phyloP scores from a whole-genome alignment of 2,797 vertebrate genomes.

The Pterois miles region DNA sequence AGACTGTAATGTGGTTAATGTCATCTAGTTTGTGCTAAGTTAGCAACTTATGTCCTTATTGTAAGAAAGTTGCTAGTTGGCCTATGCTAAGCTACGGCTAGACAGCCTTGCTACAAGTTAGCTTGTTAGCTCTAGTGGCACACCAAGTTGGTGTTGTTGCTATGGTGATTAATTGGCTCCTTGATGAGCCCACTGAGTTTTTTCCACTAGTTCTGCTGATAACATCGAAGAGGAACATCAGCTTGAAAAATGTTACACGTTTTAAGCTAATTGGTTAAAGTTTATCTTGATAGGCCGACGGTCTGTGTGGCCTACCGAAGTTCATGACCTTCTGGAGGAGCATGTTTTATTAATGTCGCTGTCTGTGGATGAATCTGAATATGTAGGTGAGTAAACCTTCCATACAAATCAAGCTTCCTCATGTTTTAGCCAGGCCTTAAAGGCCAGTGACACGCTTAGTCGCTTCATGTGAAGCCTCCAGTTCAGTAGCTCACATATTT shows the following conservation, averaged over 20 bases:
- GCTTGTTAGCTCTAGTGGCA: rapidly evolving
- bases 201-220: neutral
- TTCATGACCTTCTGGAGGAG: neutral
- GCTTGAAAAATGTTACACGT: neutral
- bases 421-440: neutral
- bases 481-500: neutral
- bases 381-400: neutral
- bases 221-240: neutral
- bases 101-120: too few species aligned
- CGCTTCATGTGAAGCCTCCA: neutral
- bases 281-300: neutral
- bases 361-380: neutral
- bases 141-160: neutral
- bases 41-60: too few species aligned
- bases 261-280: neutral
- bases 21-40: too few species aligned
- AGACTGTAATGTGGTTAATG: too few species aligned
- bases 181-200: neutral
- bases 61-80: too few species aligned
- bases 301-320: neutral
- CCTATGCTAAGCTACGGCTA: too few species aligned
- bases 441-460: neutral
- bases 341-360: neutral
- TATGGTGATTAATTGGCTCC: neutral
- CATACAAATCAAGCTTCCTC: neutral